Evolutionary conservation across 2,797 vertebrate species (phyloP).

Genomic region (Silurus aristotelis): DNA sequence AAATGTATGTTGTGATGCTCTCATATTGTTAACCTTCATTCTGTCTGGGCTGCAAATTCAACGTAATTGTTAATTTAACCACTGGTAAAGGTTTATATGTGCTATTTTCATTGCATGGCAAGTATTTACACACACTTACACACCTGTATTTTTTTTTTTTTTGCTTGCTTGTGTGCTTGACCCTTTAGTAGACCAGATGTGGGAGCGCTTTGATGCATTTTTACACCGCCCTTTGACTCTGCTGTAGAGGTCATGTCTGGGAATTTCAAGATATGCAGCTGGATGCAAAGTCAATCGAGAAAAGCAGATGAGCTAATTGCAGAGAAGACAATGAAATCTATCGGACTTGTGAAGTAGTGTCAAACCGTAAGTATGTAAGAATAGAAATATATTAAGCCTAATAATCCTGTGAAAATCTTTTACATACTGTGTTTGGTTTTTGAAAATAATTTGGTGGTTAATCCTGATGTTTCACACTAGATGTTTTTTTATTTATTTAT

Average conservation of each 20-base stretch:
- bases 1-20: background rate
- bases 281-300: slow-evolving; percentile 30
- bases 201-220: slow-evolving; percentile 40
- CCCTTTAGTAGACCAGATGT: slow-evolving; percentile 47
- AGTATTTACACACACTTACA: background rate
- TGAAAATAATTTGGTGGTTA: background rate
- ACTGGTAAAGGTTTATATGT: background rate
- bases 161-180: background rate
- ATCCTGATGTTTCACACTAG: background rate
- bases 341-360: background rate
- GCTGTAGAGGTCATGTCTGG: slow-evolving; percentile 41
- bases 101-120: background rate
- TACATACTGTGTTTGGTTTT: background rate
- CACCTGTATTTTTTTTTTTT: slow-evolving; percentile 39
- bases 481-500: too few relatives aligned
- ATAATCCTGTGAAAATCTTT: background rate
- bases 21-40: background rate
- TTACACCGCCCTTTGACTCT: slow-evolving; percentile 38
- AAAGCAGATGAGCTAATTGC: slow-evolving; percentile 44
- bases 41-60: background rate
- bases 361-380: too few relatives aligned
- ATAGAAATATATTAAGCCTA: background rate
- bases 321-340: slow-evolving; percentile 6
- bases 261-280: slow-evolving; percentile 32
- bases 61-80: background rate